Base-by-base conservation (phyloP, 2,888 invertebrate species). In the Malthinus flaveolus region DNA sequence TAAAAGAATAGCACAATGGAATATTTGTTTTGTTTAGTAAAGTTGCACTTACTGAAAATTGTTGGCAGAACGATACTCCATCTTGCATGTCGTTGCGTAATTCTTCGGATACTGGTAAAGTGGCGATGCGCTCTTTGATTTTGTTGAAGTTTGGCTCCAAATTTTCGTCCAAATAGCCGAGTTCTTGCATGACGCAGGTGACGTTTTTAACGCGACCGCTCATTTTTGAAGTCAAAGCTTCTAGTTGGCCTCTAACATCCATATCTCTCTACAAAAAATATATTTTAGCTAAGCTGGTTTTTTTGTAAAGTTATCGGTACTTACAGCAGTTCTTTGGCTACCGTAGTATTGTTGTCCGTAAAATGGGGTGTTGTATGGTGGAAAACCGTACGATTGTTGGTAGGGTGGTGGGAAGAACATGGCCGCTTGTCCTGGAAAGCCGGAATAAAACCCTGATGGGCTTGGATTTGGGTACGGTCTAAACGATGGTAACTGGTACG, bases 161-260 rank as follows among this genome's bases (percentile, higher is more conserved):
- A 71, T 85, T 85, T 63, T 83, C 79, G 64, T 87, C 86, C 66
- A 88, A 80, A 75, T 87, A 88, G 49, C 87, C 87, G 0, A 88
- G 80, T 71, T 88, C 87, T 70, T 87, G 87, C 87, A 88, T 87
- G 34, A 88, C 86, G 73, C 88, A 88, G 0, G 87, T 87, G 15
- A 87, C 84, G 75, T 88, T 88, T 62, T 81, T 78, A 1, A 83
- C 81, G 66, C 82, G 82, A 2, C 81, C 82, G 11, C 80, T 79
- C 62, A 82, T 77, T 8, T 81, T 78, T 0, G 83, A 79, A 4
- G 84, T 82, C 66, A 86, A 76, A 8, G 83, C 75, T 62, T 87
- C 87, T 32, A 87, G 73, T 42, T 85, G 85, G n/a, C 83, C 82
- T 63, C 82, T 82, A 6, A 86, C 76, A 64, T 86, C 85, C 73